Evolutionary conservation across 2,113 vertebrate genomes (phyloP), one percentile per base, ranked within the genome.

Genomic region (Murina feae): DNA sequence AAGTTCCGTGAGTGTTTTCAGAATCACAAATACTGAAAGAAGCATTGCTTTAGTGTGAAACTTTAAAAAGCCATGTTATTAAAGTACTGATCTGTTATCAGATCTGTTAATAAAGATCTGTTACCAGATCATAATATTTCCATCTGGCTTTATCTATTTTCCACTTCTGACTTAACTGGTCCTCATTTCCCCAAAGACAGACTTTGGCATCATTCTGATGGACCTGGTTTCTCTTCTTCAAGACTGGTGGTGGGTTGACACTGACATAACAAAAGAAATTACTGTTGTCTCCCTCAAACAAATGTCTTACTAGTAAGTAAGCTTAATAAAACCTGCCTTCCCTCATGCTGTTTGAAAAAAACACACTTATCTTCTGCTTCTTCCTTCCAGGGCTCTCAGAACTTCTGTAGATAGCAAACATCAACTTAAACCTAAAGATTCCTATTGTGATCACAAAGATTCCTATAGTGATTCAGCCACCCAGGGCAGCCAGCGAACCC

Each of bases 1-100:
- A 86, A 93, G 91, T 97, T 96, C 94, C 97, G 78, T 94, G 91
- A 92, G 95, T 79, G 71, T 96, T 97, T 97, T 96, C 79, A 94
- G 91, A 96, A 93, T 98, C 92, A 96, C 90, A 93, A 96, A 96
- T 94, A 94, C 90, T 87, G 86, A 93, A 35, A 8, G 83, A 86
- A 78, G 25, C 37, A 5, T 39, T 51, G 32, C 39, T 80, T 74
- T 47, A 93, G 42, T 14, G 75, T 10, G 58, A 44, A 85, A 58
- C 32, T 82, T 96, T 10, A 32, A 16, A 58, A 95, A 93, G 37
- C 4, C 9, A 21, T 4, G 2, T 35, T 92, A 91, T 71, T 95
- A 93, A 96, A 32, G 76, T 1, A 87, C 1, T 0, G 58, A 60
- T 60, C 58, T 60, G 25, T 60, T 60, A 28, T 28, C 58, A 60